A percentile compares a stretch with the other conserved stretches of the same genome.
phyloP scores from a whole-genome alignment of 2,797 vertebrate genomes.

The Oreochromis mossambicus region DNA sequence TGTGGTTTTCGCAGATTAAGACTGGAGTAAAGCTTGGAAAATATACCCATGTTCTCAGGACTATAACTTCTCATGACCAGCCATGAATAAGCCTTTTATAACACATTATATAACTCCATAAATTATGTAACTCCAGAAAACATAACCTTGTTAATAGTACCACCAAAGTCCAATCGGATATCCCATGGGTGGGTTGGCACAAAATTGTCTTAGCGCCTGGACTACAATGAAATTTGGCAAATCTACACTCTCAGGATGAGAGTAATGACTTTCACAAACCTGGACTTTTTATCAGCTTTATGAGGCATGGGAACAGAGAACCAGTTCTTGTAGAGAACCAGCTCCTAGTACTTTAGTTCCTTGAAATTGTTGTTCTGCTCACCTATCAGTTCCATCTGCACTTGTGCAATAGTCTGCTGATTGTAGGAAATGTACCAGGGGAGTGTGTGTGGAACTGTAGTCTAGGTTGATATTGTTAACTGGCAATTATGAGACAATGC shows the following conservation, averaged over 20 bases:
- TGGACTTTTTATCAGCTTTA: neutral
- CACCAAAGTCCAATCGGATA: neutral
- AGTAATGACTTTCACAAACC: neutral
- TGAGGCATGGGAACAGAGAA: neutral
- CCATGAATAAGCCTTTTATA: fast-evolving
- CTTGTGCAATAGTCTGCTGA: neutral
- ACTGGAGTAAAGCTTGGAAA: neutral
- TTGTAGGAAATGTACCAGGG: neutral
- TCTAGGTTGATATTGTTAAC: neutral
- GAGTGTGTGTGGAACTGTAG: neutral
- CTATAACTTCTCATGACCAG: neutral
- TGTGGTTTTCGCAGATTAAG: neutral
- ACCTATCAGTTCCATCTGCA: neutral
- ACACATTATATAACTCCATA: neutral
- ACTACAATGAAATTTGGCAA: neutral
- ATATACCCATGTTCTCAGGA: neutral
- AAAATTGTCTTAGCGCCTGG: neutral
- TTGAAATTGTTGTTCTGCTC: neutral
- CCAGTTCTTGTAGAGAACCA: neutral
- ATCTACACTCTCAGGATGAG: neutral
- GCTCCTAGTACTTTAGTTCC: neutral
- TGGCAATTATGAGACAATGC: neutral
- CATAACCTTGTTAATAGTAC: neutral
- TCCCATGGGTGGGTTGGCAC: neutral
- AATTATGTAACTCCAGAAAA: neutral